Conservation (phyloP, 2,797 vertebrate species). For the Stomatorhinus walkeri region DNA sequence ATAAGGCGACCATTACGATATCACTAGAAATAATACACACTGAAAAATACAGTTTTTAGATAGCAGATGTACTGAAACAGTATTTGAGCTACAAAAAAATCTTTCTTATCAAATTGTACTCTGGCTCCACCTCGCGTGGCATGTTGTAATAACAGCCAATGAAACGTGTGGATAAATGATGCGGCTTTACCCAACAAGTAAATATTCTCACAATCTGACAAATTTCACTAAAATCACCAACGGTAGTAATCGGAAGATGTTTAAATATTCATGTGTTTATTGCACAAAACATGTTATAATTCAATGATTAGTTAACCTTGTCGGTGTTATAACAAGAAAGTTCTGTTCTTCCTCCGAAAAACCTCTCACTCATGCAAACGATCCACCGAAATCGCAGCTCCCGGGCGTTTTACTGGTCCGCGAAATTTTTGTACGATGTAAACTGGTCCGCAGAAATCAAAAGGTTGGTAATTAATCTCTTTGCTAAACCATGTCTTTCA, state of each 20-base stretch:
- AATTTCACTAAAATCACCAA: neutral
- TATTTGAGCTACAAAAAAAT: neutral
- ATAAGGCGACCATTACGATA: neutral
- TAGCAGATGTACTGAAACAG: neutral
- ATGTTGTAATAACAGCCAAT: neutral
- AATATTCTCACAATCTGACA: neutral
- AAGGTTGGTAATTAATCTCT: neutral
- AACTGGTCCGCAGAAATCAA: neutral
- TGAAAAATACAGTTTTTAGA: neutral
- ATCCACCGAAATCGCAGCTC: neutral
- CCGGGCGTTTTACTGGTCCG: neutral
- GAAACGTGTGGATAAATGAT: neutral
- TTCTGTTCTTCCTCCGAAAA: neutral
- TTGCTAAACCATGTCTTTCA: neutral
- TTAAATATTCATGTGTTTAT: neutral
- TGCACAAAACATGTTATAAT: neutral
- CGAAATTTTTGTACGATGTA: neutral
- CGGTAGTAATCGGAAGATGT: neutral
- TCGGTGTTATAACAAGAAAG: neutral
- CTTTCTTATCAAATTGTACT: neutral
- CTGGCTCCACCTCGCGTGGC: neutral
- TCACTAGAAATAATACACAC: neutral
- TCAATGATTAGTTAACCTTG: neutral
- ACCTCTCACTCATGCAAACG: neutral
- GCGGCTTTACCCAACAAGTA: neutral